Base-by-base conservation (phyloP, 2,888 invertebrate genomes). In the Luperina testacea region DNA sequence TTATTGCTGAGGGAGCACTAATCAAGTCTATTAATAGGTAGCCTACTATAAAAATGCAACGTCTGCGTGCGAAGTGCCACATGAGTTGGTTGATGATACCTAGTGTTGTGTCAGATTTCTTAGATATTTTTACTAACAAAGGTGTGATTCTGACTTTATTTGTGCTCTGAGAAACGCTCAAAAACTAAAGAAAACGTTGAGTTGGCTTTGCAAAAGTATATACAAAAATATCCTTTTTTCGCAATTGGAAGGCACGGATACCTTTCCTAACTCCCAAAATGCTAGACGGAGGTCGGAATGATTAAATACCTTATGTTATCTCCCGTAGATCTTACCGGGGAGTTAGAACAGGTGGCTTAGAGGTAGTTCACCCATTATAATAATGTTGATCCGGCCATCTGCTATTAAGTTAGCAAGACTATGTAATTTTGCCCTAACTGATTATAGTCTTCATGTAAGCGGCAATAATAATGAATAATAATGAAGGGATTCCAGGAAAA, bases 1-100 rank as follows among this genome's bases (percentile, higher is more conserved):
- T 82, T 45, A 53, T 61, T 53, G 77, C 59, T 53, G 42, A 70
- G 13, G 8, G 17, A 20, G 20, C 69, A 70, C 1, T 59, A 32
- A 59, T 38, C 24, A 15, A 4, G 42, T 77, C 57, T 82, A 70
- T 65, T 59, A 51, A 65, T 70, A 70, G n/a, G 11, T 17, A 13
- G 24, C 15, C 61, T 59, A n/a, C 57, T 13, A 48, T 53, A 53
- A 38, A 80, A 82, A 9, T 77, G 69, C 82, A 59, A 45, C 32
- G 42, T 27, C 1, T 69, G 27, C 61, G 68, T 17, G 9, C 11
- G 48, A 48, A 17, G 57, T 53, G 45, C 24, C 27, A 59, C 75
- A 42, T 24, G 32, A 48, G 59, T 32, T 32, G 64, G 20, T 20
- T 20, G 42, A 32, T 53, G 32, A n/a, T n/a, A 32, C 73, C 27